Evolutionary conservation across 2,797 vertebrate species (phyloP).

Genomic region (Lates japonicus): DNA sequence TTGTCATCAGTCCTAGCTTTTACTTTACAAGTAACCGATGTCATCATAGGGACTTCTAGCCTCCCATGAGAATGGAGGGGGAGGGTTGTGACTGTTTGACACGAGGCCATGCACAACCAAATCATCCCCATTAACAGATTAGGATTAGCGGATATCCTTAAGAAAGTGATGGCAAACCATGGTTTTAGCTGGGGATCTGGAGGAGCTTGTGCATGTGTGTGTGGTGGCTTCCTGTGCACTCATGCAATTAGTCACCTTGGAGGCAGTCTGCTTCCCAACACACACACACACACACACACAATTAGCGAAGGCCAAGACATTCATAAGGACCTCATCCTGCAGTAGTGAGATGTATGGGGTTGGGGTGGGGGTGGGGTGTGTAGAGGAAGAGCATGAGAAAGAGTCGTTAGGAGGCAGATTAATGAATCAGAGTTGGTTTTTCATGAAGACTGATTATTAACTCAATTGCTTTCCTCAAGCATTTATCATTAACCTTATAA

Average conservation of each 20-base stretch:
- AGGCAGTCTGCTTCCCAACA: constrained; percentile 36
- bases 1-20: background rate
- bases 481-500: constrained; percentile 53
- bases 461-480: background rate
- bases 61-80: constrained; percentile 19
- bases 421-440: constrained; percentile 34
- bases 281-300: constrained; percentile 29
- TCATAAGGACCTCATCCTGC: constrained; percentile 48
- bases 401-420: constrained; percentile 9
- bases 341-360: background rate
- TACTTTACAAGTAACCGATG: constrained; percentile 17
- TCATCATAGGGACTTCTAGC: background rate
- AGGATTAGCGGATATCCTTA: constrained; percentile 63
- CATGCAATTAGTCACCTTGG: constrained; percentile 54
- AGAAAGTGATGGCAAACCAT: constrained; percentile 42
- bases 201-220: constrained; percentile 23
- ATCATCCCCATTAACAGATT: constrained; percentile 61
- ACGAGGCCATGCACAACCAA: constrained; percentile 20
- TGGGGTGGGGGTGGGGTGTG: too few species aligned
- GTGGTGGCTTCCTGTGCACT: constrained; percentile 40
- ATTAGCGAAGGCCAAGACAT: constrained; percentile 3
- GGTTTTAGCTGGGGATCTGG: constrained; percentile 48
- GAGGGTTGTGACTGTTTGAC: constrained; percentile 45
- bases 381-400: background rate
- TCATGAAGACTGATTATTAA: constrained; percentile 38